Percentiles rank a stretch among this genome's conserved stretches.
Conservation (phyloP, 2,888 invertebrate genomes). For the Dicycla oo region DNA sequence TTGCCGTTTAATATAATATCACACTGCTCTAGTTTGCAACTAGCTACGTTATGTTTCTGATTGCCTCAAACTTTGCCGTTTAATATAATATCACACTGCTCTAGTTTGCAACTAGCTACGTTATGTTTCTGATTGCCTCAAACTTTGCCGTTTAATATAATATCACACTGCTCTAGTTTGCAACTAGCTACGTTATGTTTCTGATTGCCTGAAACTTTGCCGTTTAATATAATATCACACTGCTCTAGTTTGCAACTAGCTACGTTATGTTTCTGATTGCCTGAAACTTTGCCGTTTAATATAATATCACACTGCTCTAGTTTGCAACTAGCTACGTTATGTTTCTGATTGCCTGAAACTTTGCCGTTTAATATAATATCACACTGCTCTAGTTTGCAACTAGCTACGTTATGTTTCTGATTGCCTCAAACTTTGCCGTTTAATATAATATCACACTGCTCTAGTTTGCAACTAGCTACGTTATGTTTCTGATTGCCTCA, state of each 20-base stretch:
- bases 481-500: background rate
- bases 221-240: slow-evolving; percentile 6
- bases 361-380: slow-evolving; percentile 7
- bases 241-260: background rate
- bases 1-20: slow-evolving; percentile 7
- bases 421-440: background rate
- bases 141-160: slow-evolving; percentile 2
- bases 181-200: slow-evolving; percentile 1
- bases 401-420: slow-evolving; percentile 3
- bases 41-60: slow-evolving; percentile 3
- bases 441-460: background rate
- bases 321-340: background rate
- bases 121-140: background rate
- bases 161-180: background rate
- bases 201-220: background rate
- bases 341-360: background rate
- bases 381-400: background rate
- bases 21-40: background rate
- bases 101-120: background rate
- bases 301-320: background rate
- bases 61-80: background rate
- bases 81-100: background rate
- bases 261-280: background rate
- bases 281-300: slow-evolving; percentile 1
- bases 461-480: background rate